Percentiles rank a stretch among this genome's conserved stretches.
Evolutionary conservation across 2,888 invertebrate species (phyloP).

Genomic region (Leucophenga maculata): DNA sequence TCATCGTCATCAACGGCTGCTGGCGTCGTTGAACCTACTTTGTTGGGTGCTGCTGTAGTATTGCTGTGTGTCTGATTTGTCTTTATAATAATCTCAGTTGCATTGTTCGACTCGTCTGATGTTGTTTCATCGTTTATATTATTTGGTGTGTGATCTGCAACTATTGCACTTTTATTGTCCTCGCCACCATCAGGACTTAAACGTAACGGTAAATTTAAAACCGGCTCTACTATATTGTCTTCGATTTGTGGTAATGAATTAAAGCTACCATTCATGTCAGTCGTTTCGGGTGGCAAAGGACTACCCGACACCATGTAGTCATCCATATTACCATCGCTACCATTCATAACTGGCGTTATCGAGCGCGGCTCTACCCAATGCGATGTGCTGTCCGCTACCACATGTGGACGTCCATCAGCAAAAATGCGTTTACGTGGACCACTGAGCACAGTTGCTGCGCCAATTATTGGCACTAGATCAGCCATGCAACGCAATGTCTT

Average conservation of each 20-base stretch:
- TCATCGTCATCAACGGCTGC: slow-evolving; percentile 71
- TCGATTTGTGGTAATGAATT: slow-evolving; percentile 44
- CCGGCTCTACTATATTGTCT: slow-evolving; percentile 59
- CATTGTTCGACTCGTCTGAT: slow-evolving; percentile 29
- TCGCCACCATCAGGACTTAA: slow-evolving; percentile 89
- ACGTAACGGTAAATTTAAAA: slow-evolving; percentile 81
- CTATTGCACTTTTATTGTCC: slow-evolving; percentile 74
- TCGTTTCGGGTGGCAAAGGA: slow-evolving; percentile 63
- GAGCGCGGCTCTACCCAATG: slow-evolving; percentile 70
- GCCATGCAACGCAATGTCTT: slow-evolving; percentile 87
- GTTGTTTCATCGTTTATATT: no score
- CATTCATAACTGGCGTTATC: slow-evolving; percentile 70
- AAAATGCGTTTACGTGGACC: slow-evolving; percentile 80
- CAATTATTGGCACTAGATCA: slow-evolving; percentile 85
- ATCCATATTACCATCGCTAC: slow-evolving; percentile 42
- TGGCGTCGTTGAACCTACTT: neutral
- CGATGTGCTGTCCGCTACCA: slow-evolving; percentile 55
- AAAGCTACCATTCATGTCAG: slow-evolving; percentile 52
- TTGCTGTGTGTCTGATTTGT: neutral
- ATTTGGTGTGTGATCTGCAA: slow-evolving; percentile 66
- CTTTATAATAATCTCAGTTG: slow-evolving; percentile 22
- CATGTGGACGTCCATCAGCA: slow-evolving; percentile 85
- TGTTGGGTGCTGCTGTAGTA: slow-evolving; percentile 26
- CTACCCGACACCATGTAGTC: slow-evolving; percentile 69
- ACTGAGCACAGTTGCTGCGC: slow-evolving; percentile 88